Base-by-base conservation (phyloP, 2,888 invertebrate genomes). In the Aelia acuminata region DNA sequence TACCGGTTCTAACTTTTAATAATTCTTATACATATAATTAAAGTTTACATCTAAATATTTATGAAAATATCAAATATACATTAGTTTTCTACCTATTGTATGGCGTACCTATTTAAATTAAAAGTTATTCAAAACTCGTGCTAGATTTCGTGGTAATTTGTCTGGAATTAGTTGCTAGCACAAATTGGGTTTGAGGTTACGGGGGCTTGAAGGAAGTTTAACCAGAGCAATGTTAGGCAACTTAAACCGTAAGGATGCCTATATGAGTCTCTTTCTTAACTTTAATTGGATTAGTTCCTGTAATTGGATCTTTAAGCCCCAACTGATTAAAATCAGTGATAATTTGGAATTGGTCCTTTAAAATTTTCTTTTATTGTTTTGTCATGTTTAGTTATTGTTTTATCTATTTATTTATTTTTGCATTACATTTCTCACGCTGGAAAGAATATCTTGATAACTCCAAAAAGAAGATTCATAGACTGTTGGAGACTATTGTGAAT, bases 251-350 rank as follows among this genome's bases (percentile, higher is more conserved):
- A 20, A 5, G 31, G 63, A 35, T 35, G 35, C 63, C 63, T 35
- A 70, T 35, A 70, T n/a, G 31, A 35, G 1, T 70, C 63, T 70
- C 35, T 35, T 31, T 35, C 63, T 31, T 35, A 70, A 70, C 63
- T 70, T 70, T 35, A 70, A 70, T 70, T 70, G 63, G 63, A 70
- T 70, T 70, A 15, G 63, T 70, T 70, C 15, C 35, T 57, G 31
- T 70, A 35, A 70, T 70, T 70, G 18, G 18, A 70, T 70, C 31
- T 70, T 70, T 35, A 20, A 35, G 31, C 7, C 35, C 20, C 31
- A 35, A 31, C 63, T 70, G 63, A 35, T 70, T 70, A 70, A 35
- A 70, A 35, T 31, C 31, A 35, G 31, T 31, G 18, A 31, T 35
- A 20, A 35, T 70, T 31, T 18, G 63, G 35, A 70, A 20, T 35